phyloP scores from a whole-genome alignment of 2,888 invertebrate species.

The Harmothoe impar region DNA sequence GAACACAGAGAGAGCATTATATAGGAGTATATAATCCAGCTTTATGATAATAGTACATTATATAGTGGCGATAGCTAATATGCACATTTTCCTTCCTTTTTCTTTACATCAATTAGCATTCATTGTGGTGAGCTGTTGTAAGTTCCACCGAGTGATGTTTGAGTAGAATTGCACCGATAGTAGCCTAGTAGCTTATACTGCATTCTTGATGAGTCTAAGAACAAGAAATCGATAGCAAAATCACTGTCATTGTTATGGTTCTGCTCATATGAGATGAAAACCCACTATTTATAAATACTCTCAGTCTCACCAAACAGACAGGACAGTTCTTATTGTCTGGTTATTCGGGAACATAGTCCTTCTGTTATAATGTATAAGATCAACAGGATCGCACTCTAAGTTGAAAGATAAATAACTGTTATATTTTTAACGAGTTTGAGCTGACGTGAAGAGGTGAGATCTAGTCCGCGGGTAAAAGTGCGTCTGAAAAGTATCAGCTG shows the following conservation, averaged over 20 bases:
- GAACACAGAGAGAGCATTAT: background rate
- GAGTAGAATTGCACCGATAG: background rate
- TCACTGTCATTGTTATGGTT: background rate
- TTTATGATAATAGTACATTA: background rate
- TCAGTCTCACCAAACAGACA: too few relatives aligned
- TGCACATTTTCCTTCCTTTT: background rate
- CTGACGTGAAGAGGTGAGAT: background rate
- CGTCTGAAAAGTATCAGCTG: background rate
- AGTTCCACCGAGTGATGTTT: constrained; percentile 5
- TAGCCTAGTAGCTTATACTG: background rate
- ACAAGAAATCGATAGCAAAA: too few relatives aligned
- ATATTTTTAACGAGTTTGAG: background rate
- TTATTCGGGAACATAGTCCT: too few relatives aligned
- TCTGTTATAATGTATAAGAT: too few relatives aligned
- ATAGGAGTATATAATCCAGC: background rate
- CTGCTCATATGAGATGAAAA: too few relatives aligned
- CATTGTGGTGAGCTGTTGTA: constrained; percentile 11
- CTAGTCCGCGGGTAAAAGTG: background rate
- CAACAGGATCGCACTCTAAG: too few relatives aligned
- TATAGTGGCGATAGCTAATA: background rate
- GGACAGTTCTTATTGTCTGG: too few relatives aligned
- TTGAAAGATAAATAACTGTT: too few relatives aligned
- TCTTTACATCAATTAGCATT: background rate
- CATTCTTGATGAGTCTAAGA: too few relatives aligned
- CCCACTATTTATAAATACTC: too few relatives aligned